Percentiles rank a stretch among this genome's conserved stretches.
Evolutionary conservation across 2,113 vertebrate species (phyloP).

Genomic region (Lepisosteus oculatus): DNA sequence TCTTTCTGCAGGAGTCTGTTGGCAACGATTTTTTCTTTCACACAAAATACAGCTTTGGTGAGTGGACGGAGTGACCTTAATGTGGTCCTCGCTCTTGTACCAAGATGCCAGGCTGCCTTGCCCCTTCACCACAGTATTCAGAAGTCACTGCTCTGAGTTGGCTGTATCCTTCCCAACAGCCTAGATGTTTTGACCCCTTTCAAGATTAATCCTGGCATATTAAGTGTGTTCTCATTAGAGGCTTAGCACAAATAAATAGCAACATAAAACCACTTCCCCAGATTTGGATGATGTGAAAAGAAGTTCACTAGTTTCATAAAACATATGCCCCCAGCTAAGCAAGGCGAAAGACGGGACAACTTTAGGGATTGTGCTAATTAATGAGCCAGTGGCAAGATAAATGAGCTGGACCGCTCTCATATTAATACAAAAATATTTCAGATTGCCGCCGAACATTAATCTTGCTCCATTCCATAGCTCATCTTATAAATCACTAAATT

Average conservation of each 20-base stretch:
- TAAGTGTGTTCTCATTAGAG: neutral
- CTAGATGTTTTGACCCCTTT: no score
- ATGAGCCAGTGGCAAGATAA: neutral
- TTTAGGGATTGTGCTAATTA: conserved; percentile 18
- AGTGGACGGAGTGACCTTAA: no score
- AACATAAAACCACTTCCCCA: neutral
- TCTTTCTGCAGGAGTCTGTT: no score
- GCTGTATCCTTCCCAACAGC: no score
- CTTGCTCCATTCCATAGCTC: conserved; percentile 1
- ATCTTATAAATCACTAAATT: conserved; percentile 30
- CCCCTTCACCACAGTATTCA: no score
- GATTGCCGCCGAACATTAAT: conserved; percentile 12
- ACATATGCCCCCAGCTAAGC: neutral
- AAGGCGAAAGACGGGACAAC: neutral
- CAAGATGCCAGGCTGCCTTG: no score
- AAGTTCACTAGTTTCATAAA: neutral
- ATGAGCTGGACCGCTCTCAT: neutral
- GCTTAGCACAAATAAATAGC: neutral
- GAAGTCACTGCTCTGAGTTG: no score
- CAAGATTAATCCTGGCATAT: no score
- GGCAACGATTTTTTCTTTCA: no score
- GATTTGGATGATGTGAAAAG: neutral
- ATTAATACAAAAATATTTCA: conserved; percentile 6
- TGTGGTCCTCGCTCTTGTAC: no score
- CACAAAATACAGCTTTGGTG: no score